These are phyloP conservation scores for Amphiprion percula DNA, from an alignment of 2,113 vertebrate species.

Conservation along the genomic window DNA sequence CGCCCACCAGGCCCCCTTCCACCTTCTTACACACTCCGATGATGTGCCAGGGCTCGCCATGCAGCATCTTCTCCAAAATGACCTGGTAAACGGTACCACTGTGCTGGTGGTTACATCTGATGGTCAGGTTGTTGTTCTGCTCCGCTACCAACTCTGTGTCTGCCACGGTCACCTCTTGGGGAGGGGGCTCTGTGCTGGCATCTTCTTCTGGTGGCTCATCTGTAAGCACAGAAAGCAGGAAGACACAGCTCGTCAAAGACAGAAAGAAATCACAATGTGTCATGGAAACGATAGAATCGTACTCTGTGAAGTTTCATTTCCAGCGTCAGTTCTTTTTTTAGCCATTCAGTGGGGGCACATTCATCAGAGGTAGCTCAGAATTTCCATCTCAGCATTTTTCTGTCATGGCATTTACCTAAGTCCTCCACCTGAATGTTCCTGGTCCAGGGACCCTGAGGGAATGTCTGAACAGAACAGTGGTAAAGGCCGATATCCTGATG, in stretches of 20 bases:
- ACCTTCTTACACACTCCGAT: slow-evolving; percentile 75
- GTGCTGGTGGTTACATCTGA: slow-evolving; percentile 74
- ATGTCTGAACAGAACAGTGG: slow-evolving; percentile 83
- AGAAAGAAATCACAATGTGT: not conserved
- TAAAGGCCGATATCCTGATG: slow-evolving; percentile 84
- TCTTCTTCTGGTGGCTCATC: slow-evolving; percentile 70
- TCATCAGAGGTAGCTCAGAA: not conserved
- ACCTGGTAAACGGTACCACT: slow-evolving; percentile 62
- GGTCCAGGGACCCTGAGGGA: slow-evolving; percentile 83
- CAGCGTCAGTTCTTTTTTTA: not conserved
- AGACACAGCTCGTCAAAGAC: not conserved
- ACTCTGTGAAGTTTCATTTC: slow-evolving; percentile 2
- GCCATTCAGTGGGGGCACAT: not conserved
- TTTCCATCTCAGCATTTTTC: not conserved
- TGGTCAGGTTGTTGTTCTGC: slow-evolving; percentile 73
- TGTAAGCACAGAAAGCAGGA: slow-evolving; percentile 18
- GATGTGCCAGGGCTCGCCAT: slow-evolving; percentile 46
- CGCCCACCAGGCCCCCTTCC: slow-evolving; percentile 61
- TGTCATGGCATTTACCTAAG: slow-evolving; percentile 73
- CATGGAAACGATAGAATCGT: not conserved
- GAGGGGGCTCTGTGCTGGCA: slow-evolving; percentile 13
- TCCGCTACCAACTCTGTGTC: slow-evolving; percentile 46
- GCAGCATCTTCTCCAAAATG: slow-evolving; percentile 81
- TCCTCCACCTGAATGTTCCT: slow-evolving; percentile 81
- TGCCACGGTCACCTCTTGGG: slow-evolving; percentile 16